Percentiles rank a stretch among this genome's conserved stretches.
These are phyloP conservation scores for Conomelus anceps DNA, from an alignment of 2,888 invertebrate genomes.

Conservation along the genomic window DNA sequence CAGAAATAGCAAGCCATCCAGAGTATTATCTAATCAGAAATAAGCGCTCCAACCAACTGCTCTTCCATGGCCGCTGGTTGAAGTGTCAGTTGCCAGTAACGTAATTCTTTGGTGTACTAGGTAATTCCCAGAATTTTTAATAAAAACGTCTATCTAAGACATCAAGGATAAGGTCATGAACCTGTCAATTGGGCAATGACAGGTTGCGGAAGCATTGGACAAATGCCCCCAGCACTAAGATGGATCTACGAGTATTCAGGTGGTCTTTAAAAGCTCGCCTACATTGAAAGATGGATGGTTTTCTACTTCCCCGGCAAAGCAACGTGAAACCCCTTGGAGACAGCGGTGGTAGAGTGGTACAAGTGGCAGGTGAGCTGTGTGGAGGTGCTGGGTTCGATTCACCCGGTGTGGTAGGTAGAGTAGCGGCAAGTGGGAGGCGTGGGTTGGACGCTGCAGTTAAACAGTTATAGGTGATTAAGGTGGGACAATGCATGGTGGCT, in stretches of 20 bases:
- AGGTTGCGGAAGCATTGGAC: neutral
- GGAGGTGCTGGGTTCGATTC: no score
- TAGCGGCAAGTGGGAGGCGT: neutral
- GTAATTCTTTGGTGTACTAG: no score
- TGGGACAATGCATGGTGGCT: neutral
- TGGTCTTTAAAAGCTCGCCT: neutral
- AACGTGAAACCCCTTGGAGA: neutral
- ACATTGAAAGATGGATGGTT: neutral
- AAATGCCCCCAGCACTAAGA: neutral
- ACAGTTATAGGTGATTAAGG: neutral
- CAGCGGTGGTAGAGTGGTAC: neutral
- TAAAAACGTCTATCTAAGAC: neutral
- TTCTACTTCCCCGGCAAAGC: neutral
- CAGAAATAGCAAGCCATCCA: no score
- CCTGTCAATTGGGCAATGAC: neutral
- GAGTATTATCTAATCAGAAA: no score
- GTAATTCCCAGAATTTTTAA: no score
- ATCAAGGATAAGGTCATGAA: neutral
- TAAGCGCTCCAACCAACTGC: no score
- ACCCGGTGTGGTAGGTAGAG: neutral
- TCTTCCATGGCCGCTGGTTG: no score
- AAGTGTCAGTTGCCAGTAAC: no score
- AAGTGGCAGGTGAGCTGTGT: neutral
- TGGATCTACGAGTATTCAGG: no score
- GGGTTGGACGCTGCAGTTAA: no score